These are phyloP conservation scores for Chaetodon trifasciatus DNA, from an alignment of 2,797 vertebrate genomes.

Conservation along the genomic window DNA sequence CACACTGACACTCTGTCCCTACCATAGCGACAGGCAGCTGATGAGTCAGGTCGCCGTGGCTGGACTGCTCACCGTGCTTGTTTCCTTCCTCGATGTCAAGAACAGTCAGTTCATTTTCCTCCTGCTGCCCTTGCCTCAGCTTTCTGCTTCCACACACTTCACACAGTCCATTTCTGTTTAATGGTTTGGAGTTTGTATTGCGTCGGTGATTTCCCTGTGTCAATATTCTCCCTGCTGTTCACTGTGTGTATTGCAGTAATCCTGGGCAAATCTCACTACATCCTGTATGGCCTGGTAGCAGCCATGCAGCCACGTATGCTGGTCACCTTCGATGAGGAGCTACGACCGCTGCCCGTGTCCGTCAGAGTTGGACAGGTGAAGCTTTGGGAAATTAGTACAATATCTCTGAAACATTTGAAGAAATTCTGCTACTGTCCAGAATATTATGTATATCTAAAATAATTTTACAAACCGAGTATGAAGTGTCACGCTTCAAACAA, in stretches of 20 bases:
- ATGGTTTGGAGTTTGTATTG: not conserved
- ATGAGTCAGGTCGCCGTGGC: constrained; percentile 99
- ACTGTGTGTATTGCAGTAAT: constrained; percentile 88
- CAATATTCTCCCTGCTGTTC: constrained; percentile 36
- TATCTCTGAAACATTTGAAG: not conserved
- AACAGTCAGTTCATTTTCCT: constrained; percentile 90
- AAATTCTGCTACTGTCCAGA: not conserved
- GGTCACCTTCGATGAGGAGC: constrained; percentile 97
- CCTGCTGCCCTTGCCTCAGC: not conserved
- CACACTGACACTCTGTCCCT: constrained; percentile 96
- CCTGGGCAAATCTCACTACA: constrained; percentile 96
- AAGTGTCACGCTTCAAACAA: not conserved
- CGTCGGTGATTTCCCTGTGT: not conserved
- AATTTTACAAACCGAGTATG: not conserved
- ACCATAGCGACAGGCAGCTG: constrained; percentile 98
- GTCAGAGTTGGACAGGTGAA: constrained; percentile 97
- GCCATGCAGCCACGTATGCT: constrained; percentile 99
- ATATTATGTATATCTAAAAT: not conserved
- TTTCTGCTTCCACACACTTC: not conserved
- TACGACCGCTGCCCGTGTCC: constrained; percentile 94
- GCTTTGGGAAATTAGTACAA: not conserved
- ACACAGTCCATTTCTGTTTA: not conserved
- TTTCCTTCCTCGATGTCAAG: constrained; percentile 98
- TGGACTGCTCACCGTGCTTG: constrained; percentile 94
- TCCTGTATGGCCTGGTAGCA: constrained; percentile 95